phyloP scores from a whole-genome alignment of 2,888 invertebrate species.

The Escarpia spicata region DNA sequence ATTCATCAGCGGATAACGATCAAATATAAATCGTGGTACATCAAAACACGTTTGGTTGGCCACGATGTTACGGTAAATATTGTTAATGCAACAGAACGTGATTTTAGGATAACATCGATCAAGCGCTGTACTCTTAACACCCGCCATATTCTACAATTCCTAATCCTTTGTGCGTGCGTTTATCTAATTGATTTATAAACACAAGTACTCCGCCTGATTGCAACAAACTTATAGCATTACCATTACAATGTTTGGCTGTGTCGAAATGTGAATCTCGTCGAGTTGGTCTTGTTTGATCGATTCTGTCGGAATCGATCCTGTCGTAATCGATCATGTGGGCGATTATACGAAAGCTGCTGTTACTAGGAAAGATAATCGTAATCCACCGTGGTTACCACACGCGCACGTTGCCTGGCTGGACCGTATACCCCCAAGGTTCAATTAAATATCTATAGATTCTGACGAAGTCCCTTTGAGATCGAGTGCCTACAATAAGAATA shows the following conservation, averaged over 20 bases:
- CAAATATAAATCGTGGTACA: not conserved
- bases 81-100: too few relatives aligned
- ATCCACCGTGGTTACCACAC: not conserved
- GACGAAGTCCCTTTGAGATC: too few relatives aligned
- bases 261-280: slow-evolving; percentile 12
- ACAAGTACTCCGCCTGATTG: not conserved
- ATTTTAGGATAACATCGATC: not conserved
- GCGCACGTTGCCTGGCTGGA: too few relatives aligned
- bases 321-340: not conserved
- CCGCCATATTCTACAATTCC: not conserved
- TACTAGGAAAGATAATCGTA: not conserved
- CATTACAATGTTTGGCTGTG: slow-evolving; percentile 8
- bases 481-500: too few relatives aligned
- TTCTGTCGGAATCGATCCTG: not conserved
- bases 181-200: not conserved
- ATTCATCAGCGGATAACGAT: not conserved
- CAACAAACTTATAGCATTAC: not conserved
- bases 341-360: not conserved
- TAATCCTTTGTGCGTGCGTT: not conserved
- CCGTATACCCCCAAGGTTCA: too few relatives aligned
- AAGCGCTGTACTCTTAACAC: not conserved
- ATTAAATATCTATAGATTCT: too few relatives aligned
- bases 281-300: slow-evolving; percentile 2
- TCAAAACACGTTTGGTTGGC: not conserved
- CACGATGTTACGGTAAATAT: not conserved